phyloP scores from a whole-genome alignment of 1,140 invertebrate species.

The Monomorium pharaonis region DNA sequence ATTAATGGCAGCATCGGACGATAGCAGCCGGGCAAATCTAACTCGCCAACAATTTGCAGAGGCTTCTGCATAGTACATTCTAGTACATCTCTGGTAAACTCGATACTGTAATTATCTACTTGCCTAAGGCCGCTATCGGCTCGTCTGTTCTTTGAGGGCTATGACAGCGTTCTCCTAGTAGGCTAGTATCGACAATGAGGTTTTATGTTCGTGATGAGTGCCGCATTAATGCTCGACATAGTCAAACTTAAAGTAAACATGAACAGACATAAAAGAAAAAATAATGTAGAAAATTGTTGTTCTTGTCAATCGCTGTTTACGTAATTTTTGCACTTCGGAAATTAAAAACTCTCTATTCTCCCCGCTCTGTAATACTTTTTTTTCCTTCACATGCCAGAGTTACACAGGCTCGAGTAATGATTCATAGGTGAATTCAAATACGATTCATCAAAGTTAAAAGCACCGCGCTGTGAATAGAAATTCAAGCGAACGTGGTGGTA shows the following conservation, averaged over 20 bases:
- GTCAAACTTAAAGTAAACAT: neutral
- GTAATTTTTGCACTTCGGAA: neutral
- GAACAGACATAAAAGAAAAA: neutral
- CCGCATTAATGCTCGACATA: neutral
- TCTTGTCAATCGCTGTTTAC: neutral
- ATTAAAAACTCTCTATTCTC: neutral
- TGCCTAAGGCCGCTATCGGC: neutral
- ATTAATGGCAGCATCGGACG: conserved; percentile 38
- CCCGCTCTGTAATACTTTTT: neutral
- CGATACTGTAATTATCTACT: conserved; percentile 29
- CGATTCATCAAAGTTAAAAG: conserved; percentile 70
- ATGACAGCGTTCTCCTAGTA: neutral
- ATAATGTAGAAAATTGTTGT: neutral
- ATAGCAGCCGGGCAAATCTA: neutral
- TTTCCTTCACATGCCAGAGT: neutral
- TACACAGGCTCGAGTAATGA: conserved; percentile 49
- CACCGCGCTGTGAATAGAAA: conserved; percentile 45
- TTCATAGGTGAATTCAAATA: conserved; percentile 45
- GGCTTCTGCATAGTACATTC: neutral
- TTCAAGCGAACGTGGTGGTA: neutral
- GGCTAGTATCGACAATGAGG: neutral
- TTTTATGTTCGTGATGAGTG: neutral
- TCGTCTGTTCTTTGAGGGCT: neutral
- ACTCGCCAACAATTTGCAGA: conserved; percentile 44
- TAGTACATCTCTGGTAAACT: conserved; percentile 24